phyloP scores from a whole-genome alignment of 2,888 invertebrate genomes.

The Hemithea aestivaria region DNA sequence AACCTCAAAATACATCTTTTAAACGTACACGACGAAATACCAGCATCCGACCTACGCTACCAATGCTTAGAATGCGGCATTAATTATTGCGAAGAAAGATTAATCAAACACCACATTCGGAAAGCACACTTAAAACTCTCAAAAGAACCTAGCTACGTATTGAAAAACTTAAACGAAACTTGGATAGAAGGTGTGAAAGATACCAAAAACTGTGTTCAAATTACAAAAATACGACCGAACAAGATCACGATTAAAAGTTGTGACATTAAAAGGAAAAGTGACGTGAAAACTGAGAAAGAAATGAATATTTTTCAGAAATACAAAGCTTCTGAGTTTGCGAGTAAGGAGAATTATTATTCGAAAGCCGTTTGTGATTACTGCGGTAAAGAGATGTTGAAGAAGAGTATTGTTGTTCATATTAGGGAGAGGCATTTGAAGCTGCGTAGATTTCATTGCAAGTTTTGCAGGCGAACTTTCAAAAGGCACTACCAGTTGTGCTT shows the following conservation, averaged over 20 bases:
- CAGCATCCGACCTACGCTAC: constrained; percentile 23
- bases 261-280: constrained; percentile 24
- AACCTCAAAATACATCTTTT: constrained; percentile 47
- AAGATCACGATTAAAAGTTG: constrained; percentile 47
- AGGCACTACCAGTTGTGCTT: constrained; percentile 51
- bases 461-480: constrained; percentile 39
- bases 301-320: constrained; percentile 28
- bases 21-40: constrained; percentile 47
- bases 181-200: constrained; percentile 54
- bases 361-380: constrained; percentile 61
- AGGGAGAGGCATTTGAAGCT: constrained; percentile 53
- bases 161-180: constrained; percentile 50
- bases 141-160: constrained; percentile 25
- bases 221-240: constrained; percentile 58
- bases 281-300: constrained; percentile 6
- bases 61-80: constrained; percentile 48
- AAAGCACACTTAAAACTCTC: constrained; percentile 48
- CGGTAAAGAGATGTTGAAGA: constrained; percentile 62
- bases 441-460: constrained; percentile 44
- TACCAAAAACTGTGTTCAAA: constrained; percentile 47
- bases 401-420: constrained; percentile 55
- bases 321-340: constrained; percentile 39
- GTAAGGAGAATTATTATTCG: constrained; percentile 41
- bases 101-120: constrained; percentile 50
- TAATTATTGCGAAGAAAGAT: constrained; percentile 48